phyloP scores from a whole-genome alignment of 2,888 invertebrate species.

The Tiliacea citrago region DNA sequence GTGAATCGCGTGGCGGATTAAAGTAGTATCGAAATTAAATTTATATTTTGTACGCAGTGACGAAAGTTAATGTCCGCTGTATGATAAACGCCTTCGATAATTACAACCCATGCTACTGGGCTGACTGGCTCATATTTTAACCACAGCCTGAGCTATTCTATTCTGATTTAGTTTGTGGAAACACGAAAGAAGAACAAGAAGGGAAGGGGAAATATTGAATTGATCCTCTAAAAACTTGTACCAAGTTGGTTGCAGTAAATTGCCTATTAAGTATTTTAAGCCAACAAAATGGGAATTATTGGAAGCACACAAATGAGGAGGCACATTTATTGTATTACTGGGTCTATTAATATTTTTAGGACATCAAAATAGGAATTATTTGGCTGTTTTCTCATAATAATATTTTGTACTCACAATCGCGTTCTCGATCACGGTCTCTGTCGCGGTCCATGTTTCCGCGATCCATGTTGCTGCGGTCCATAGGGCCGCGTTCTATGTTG shows the following conservation, averaged over 20 bases:
- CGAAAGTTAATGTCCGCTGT: background rate
- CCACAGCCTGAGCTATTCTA: background rate
- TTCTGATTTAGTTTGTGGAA: background rate
- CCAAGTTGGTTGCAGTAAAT: background rate
- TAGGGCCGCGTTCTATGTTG: conserved; percentile 83
- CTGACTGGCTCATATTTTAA: background rate
- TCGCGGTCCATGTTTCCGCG: conserved; percentile 82
- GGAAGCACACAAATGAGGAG: background rate
- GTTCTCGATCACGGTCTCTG: conserved; percentile 83
- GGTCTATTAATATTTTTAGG: background rate
- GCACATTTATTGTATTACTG: background rate
- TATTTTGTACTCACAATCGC: conserved; percentile 75
- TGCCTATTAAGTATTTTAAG: background rate
- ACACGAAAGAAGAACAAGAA: background rate
- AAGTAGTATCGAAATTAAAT: background rate
- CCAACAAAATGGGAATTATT: background rate
- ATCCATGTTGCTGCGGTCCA: conserved; percentile 77
- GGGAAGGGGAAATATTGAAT: background rate
- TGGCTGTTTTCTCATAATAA: background rate
- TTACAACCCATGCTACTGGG: background rate
- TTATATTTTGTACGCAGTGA: conserved; percentile 6
- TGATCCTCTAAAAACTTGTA: background rate
- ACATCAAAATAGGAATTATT: background rate
- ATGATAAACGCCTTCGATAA: background rate
- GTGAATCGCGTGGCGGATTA: background rate